Conservation (phyloP, 2,113 vertebrate genomes). For the Callithrix jacchus region DNA sequence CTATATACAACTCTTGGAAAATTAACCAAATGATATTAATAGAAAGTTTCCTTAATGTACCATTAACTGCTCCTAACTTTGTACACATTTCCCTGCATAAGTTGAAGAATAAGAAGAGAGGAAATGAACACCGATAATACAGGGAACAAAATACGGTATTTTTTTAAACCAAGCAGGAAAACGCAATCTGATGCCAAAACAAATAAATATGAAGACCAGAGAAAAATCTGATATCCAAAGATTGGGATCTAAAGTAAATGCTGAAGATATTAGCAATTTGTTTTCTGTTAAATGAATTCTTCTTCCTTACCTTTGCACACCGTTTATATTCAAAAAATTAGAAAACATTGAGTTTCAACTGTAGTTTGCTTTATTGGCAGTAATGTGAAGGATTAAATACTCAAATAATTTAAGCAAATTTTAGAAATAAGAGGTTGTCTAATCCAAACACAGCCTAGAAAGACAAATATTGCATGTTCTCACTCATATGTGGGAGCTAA, state of each 20-base stretch:
- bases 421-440: neutral
- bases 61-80: neutral
- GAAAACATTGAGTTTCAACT: neutral
- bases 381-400: neutral
- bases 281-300: neutral
- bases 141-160: neutral
- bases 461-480: neutral
- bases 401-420: neutral
- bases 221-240: neutral
- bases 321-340: neutral
- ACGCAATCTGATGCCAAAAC: neutral
- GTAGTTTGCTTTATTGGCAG: neutral
- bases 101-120: neutral
- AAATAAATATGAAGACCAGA: neutral
- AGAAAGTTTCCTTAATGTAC: neutral
- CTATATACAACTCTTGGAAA: slow-evolving; percentile 1
- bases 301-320: neutral
- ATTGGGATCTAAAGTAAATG: neutral
- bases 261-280: neutral
- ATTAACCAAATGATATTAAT: slow-evolving; percentile 19
- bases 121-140: neutral
- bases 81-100: neutral
- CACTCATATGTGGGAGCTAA: neutral
- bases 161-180: neutral
- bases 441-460: neutral